phyloP scores from a whole-genome alignment of 1,140 invertebrate species.

The Drosophila pruinosa region DNA sequence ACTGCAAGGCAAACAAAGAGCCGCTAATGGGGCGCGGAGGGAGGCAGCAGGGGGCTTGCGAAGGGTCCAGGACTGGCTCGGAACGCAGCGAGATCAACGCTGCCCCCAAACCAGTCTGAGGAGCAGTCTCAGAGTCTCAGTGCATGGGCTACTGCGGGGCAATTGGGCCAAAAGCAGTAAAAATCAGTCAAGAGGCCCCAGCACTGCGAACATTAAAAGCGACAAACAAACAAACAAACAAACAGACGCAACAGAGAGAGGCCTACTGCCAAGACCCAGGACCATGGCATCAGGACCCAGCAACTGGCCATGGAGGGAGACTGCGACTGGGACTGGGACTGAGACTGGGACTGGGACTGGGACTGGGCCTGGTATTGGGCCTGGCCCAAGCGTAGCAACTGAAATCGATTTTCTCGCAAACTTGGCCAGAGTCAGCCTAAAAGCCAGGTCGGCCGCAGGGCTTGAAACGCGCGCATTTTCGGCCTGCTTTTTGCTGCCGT shows the following conservation, averaged over 20 bases:
- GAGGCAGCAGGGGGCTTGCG: constrained; percentile 1
- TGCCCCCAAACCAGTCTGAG: not conserved
- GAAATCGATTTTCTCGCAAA: constrained; percentile 79
- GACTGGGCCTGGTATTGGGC: constrained; percentile 9
- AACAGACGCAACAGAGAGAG: constrained; percentile 36
- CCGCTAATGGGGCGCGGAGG: constrained; percentile 62
- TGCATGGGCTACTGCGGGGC: constrained; percentile 65
- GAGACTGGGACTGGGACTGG: no score
- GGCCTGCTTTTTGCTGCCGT: constrained; percentile 7
- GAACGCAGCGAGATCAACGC: constrained; percentile 47
- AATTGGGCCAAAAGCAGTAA: constrained; percentile 80
- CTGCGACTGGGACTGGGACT: no score
- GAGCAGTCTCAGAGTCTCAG: not conserved
- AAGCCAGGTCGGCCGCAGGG: constrained; percentile 41
- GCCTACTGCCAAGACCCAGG: constrained; percentile 5
- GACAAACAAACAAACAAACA: constrained; percentile 73
- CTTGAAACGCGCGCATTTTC: constrained; percentile 41
- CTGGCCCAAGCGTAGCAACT: constrained; percentile 48
- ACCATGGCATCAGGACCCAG: constrained; percentile 5
- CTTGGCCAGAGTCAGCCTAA: constrained; percentile 57
- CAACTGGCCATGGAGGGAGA: constrained; percentile 21
- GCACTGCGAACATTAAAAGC: constrained; percentile 72
- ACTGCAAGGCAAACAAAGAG: constrained; percentile 77
- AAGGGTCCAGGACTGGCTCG: constrained; percentile 18
- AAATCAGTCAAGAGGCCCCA: constrained; percentile 73